A percentile compares a stretch with the other conserved stretches of the same genome.
These are phyloP conservation scores for Thaleichthys pacificus DNA, from an alignment of 2,797 vertebrate genomes.

Conservation along the genomic window DNA sequence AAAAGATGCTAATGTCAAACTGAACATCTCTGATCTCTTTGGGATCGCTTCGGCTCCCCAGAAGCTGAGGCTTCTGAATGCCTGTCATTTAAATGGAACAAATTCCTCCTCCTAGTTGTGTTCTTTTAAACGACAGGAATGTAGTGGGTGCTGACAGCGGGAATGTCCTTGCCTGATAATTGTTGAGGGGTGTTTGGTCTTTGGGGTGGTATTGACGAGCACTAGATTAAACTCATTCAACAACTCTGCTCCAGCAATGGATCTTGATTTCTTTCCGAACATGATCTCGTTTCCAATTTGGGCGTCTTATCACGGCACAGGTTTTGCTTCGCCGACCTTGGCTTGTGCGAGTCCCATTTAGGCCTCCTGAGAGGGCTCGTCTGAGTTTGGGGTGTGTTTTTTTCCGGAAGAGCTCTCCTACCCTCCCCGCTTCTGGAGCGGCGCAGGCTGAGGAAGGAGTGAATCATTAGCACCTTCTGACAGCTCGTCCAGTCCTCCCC, in stretches of 20 bases:
- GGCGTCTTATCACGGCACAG: too few relatives aligned
- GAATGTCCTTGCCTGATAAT: not conserved
- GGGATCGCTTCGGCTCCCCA: too few relatives aligned
- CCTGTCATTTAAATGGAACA: not conserved
- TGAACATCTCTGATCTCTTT: not conserved
- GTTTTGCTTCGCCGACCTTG: not conserved
- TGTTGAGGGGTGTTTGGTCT: not conserved
- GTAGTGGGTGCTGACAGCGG: not conserved
- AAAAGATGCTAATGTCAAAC: slow-evolving; percentile 8
- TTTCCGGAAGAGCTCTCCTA: too few relatives aligned
- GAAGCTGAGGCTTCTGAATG: too few relatives aligned
- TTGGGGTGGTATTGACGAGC: slow-evolving; percentile 10
- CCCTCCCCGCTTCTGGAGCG: not conserved
- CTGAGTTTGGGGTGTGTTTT: too few relatives aligned
- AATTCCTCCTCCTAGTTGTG: not conserved
- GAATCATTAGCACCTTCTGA: not conserved
- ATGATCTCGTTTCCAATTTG: not conserved
- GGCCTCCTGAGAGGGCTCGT: too few relatives aligned
- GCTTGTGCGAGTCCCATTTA: not conserved
- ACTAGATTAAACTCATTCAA: slow-evolving; percentile 38
- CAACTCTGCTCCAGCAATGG: not conserved
- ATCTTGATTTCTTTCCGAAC: too few relatives aligned
- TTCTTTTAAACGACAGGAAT: not conserved
- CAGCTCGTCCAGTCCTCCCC: not conserved
- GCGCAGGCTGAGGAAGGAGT: not conserved